A percentile compares a stretch with the other conserved stretches of the same genome.
Conservation (phyloP, 2,888 invertebrate genomes). For the Pteria penguin region DNA sequence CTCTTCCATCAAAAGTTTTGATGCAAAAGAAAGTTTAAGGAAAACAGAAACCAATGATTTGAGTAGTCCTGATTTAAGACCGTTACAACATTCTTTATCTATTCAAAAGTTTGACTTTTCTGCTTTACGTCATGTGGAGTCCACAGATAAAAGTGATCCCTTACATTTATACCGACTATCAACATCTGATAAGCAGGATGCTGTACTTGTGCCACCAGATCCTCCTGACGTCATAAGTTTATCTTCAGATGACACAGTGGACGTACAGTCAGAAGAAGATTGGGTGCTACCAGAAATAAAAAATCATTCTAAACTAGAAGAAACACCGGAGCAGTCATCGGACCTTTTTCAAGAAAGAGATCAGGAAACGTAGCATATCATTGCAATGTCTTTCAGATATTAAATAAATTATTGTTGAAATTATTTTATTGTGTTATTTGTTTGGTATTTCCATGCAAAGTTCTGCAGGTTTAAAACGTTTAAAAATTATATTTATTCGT, state of each 20-base stretch:
- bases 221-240: neutral
- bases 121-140: constrained; percentile 57
- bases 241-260: neutral
- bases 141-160: constrained; percentile 64
- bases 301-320: too few species aligned
- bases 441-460: too few species aligned
- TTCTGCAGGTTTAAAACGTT: too few species aligned
- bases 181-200: neutral
- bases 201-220: neutral
- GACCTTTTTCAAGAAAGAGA: too few species aligned
- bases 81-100: constrained; percentile 54
- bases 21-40: constrained; percentile 52
- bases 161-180: constrained; percentile 56
- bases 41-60: constrained; percentile 55
- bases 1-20: constrained; percentile 61
- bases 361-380: too few species aligned
- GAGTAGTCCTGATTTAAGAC: constrained; percentile 48
- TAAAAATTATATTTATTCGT: too few species aligned
- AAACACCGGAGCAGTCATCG: too few species aligned
- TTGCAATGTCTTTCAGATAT: too few species aligned
- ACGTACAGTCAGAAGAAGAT: neutral
- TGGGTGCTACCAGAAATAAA: neutral
- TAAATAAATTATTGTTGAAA: too few species aligned
- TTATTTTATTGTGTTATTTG: too few species aligned
- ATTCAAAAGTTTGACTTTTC: constrained; percentile 64